Conservation (phyloP, 2,888 invertebrate species). For the Ischnura elegans region DNA sequence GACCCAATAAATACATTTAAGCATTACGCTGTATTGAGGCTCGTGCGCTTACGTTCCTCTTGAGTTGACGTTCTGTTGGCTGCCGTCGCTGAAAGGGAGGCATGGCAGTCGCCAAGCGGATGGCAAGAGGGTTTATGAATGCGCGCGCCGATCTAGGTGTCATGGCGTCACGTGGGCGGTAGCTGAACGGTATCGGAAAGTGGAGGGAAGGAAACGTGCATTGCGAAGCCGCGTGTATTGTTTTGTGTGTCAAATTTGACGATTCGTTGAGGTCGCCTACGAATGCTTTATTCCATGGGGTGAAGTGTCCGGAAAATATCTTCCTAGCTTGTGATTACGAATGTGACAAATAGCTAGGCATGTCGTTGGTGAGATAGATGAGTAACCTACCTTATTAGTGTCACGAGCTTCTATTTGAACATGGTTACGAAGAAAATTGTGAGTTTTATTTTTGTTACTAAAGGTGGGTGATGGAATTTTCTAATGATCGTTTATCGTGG, state of each 20-base stretch:
- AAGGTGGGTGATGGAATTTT: background rate
- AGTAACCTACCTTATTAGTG: no score
- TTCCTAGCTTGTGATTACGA: background rate
- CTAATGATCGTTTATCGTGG: background rate
- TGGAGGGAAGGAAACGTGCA: constrained; percentile 56
- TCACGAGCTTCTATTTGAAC: background rate
- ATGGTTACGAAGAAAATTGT: background rate
- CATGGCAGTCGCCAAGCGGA: constrained; percentile 59
- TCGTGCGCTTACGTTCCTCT: no score
- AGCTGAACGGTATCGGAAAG: constrained; percentile 44
- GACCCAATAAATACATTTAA: background rate
- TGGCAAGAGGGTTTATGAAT: constrained; percentile 5
- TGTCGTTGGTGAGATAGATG: background rate
- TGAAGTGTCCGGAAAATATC: background rate
- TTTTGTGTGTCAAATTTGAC: background rate
- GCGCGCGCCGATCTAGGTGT: constrained; percentile 62
- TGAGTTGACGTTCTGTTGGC: background rate
- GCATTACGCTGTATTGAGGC: background rate
- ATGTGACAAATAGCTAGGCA: background rate
- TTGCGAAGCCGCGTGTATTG: background rate
- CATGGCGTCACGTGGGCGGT: constrained; percentile 67
- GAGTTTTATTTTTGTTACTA: background rate
- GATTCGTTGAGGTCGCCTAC: background rate
- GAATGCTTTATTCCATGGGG: background rate
- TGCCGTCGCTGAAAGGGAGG: background rate